Evolutionary conservation across 1,140 invertebrate species (phyloP).

Genomic region (Lerema accius): DNA sequence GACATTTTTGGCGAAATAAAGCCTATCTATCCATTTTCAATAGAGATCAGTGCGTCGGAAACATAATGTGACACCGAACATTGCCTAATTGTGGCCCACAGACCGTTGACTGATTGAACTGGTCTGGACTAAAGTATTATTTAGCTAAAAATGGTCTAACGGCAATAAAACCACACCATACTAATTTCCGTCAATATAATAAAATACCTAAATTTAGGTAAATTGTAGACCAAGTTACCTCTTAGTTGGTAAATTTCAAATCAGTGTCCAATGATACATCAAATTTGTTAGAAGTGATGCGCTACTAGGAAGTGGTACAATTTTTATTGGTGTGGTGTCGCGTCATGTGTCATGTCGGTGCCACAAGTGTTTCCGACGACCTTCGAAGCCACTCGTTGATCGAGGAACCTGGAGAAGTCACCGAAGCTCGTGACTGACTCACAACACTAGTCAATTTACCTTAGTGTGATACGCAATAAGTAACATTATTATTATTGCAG

Average conservation of each 20-base stretch:
- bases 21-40: neutral
- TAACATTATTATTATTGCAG: conserved; percentile 70
- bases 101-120: neutral
- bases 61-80: neutral
- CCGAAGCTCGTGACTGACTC: conserved; percentile 58
- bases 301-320: neutral
- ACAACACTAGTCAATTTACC: conserved; percentile 81
- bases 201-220: no score
- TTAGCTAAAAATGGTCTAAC: no score
- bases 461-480: conserved; percentile 81
- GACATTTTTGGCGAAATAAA: neutral
- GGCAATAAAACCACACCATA: no score
- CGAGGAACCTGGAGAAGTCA: conserved; percentile 36
- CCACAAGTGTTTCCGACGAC: neutral
- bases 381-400: conserved; percentile 15
- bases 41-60: neutral
- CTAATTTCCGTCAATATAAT: no score
- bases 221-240: no score
- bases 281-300: no score
- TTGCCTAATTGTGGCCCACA: no score
- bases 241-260: no score
- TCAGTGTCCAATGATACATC: no score
- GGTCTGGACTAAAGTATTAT: no score
- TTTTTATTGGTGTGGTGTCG: neutral
- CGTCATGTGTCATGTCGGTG: no score